A percentile compares a stretch with the other conserved stretches of the same genome.
Conservation (phyloP, 2,113 vertebrate species). For the Vulpes vulpes region DNA sequence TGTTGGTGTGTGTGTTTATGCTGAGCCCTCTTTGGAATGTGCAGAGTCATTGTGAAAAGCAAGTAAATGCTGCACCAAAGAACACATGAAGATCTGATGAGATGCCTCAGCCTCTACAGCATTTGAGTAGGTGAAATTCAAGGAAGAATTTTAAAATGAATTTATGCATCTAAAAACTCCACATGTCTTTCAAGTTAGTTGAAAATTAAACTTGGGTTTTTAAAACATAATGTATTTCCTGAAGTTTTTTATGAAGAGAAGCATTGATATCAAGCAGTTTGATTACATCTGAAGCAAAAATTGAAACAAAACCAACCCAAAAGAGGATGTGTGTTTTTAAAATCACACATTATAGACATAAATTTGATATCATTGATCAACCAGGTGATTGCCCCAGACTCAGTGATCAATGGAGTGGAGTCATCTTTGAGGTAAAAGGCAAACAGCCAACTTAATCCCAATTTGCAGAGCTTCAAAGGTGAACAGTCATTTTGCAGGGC, state of each 20-base stretch:
- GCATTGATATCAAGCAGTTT: background rate
- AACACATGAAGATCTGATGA: background rate
- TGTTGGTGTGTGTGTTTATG: conserved; percentile 7
- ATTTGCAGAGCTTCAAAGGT: conserved; percentile 88
- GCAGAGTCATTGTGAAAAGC: conserved; percentile 62
- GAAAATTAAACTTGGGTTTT: conserved; percentile 32
- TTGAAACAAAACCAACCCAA: background rate
- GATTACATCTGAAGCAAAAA: conserved; percentile 24
- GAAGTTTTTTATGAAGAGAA: background rate
- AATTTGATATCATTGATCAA: conserved; percentile 48
- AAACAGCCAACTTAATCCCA: conserved; percentile 85
- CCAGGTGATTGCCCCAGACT: conserved; percentile 9
- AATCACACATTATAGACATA: background rate
- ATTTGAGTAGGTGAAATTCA: background rate
- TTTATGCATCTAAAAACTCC: background rate
- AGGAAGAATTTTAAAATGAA: background rate
- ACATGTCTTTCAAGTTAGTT: background rate
- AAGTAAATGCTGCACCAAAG: background rate
- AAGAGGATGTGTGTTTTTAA: background rate
- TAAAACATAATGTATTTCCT: background rate
- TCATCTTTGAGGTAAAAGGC: conserved; percentile 73
- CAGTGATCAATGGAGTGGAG: conserved; percentile 26
- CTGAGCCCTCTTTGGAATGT: conserved; percentile 37
- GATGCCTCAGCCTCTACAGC: background rate
- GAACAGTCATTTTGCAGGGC: conserved; percentile 86